Evolutionary conservation across 2,113 vertebrate species (phyloP).

Genomic region (Apteryx owenii): DNA sequence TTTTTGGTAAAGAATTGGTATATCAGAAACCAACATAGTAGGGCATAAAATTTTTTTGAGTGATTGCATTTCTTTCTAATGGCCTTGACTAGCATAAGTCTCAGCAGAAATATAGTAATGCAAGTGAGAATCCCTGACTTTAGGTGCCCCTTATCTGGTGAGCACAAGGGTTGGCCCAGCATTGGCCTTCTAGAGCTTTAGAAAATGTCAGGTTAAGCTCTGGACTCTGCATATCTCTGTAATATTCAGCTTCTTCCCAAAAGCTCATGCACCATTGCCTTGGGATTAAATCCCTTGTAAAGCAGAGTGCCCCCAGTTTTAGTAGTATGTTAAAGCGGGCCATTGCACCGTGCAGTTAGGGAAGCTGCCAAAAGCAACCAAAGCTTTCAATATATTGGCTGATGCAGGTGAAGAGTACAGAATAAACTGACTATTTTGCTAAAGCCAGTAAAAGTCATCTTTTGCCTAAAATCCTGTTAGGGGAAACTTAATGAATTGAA

Average conservation of each 20-base stretch:
- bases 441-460: not conserved
- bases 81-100: not conserved
- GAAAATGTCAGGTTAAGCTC: not conserved
- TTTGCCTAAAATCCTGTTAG: not conserved
- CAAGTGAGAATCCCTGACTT: not conserved
- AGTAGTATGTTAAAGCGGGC: not conserved
- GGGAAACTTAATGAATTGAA: not conserved
- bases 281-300: not conserved
- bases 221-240: not conserved
- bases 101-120: not conserved
- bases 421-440: not conserved
- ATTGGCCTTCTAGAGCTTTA: not conserved
- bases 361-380: not conserved
- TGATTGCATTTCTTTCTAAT: not conserved
- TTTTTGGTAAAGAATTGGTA: not conserved
- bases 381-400: not conserved
- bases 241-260: not conserved
- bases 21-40: not conserved
- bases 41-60: not conserved
- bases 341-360: not conserved
- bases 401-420: not conserved
- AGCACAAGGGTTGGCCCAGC: not conserved
- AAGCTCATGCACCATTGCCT: not conserved
- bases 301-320: not conserved
- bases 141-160: not conserved